Percentiles rank a stretch among this genome's conserved stretches.
These are phyloP conservation scores for Cygnus olor DNA, from an alignment of 2,797 vertebrate genomes.

Conservation along the genomic window DNA sequence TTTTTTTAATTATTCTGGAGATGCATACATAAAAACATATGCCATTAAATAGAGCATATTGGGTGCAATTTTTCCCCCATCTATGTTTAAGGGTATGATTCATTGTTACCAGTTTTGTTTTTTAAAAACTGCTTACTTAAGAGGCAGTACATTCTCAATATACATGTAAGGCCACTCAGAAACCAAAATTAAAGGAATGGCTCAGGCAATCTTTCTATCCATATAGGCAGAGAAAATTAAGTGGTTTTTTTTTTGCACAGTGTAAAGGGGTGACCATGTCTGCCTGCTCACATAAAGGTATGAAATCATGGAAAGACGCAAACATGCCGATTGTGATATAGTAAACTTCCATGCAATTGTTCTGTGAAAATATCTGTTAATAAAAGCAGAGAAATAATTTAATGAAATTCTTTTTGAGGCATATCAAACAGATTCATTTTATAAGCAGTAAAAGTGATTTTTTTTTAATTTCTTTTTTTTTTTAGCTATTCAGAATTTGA, in stretches of 20 bases:
- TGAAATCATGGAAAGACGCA: background rate
- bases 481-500: background rate
- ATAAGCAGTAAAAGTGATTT: background rate
- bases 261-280: background rate
- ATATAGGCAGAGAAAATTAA: background rate
- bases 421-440: background rate
- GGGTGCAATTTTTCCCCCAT: background rate
- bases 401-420: background rate
- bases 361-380: background rate
- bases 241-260: background rate
- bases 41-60: background rate
- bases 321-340: background rate
- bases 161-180: background rate
- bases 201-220: background rate
- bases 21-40: background rate
- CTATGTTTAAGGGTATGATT: background rate
- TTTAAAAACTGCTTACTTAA: background rate
- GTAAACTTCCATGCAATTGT: rapidly evolving
- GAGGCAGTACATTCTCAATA: background rate
- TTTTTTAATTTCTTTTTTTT: background rate
- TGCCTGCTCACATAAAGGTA: rapidly evolving
- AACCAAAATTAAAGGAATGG: background rate
- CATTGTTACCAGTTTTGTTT: background rate
- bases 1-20: background rate
- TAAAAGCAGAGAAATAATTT: background rate